A percentile compares a stretch with the other conserved stretches of the same genome.
Conservation (phyloP, 23 tunicate species). For the Ciona savignyi region DNA sequence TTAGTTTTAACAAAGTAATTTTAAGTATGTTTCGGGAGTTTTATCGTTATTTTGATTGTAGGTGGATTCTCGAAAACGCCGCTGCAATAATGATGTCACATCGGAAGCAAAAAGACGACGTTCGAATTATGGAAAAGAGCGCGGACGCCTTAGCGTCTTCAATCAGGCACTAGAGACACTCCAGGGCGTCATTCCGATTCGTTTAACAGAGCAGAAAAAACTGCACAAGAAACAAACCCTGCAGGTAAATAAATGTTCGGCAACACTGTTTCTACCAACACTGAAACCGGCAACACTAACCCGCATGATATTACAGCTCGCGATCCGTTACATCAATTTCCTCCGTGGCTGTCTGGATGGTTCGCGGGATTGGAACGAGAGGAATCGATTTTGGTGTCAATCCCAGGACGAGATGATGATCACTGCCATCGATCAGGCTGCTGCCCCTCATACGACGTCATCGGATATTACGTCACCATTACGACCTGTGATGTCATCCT, state of each 20-base stretch:
- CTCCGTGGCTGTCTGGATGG: constrained; percentile 4
- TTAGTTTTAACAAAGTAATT: too few relatives aligned
- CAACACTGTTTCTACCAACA: too few relatives aligned
- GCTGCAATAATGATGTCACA: too few relatives aligned
- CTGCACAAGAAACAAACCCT: constrained; percentile 45
- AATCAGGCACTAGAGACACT: constrained; percentile 34
- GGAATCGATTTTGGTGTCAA: constrained; percentile 9
- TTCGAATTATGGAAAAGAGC: constrained; percentile 24
- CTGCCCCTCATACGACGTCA: too few relatives aligned
- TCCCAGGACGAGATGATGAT: constrained; percentile 8
- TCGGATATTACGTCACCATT: too few relatives aligned
- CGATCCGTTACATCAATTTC: constrained; percentile 13
- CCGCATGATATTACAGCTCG: too few relatives aligned
- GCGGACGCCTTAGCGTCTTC: constrained; percentile 19
- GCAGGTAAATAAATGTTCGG: constrained; percentile 30
- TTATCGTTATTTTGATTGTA: too few relatives aligned
- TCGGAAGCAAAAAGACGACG: neutral
- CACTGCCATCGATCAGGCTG: constrained; percentile 5
- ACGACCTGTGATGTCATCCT: too few relatives aligned
- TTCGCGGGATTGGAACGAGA: neutral
- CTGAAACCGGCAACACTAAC: too few relatives aligned
- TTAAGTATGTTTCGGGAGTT: too few relatives aligned
- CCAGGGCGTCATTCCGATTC: constrained; percentile 38
- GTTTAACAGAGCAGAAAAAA: constrained; percentile 30
- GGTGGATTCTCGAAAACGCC: too few relatives aligned